Conservation (phyloP, 2,113 vertebrate genomes). For the Clarias gariepinus region DNA sequence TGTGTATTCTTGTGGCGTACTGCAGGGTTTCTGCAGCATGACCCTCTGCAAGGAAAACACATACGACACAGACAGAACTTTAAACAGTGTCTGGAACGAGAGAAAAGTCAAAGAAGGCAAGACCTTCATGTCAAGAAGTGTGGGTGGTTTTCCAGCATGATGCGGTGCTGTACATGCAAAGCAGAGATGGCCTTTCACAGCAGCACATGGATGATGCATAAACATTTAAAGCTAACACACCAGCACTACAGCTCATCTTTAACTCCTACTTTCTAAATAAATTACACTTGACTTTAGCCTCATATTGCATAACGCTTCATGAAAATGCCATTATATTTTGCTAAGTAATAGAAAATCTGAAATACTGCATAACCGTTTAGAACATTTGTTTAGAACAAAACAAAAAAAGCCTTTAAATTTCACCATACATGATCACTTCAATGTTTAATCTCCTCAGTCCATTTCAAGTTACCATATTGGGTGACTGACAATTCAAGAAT, state of each 20-base stretch:
- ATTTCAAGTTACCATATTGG: no score
- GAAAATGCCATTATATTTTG: background rate
- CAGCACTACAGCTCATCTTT: background rate
- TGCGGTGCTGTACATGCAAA: background rate
- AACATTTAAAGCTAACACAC: background rate
- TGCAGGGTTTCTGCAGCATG: background rate
- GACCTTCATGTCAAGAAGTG: background rate
- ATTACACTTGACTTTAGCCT: background rate
- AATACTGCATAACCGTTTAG: background rate
- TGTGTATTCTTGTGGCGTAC: background rate
- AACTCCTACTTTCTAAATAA: background rate
- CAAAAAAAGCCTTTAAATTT: background rate
- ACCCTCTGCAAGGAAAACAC: background rate
- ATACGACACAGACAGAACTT: background rate
- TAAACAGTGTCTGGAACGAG: background rate
- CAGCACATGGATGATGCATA: background rate
- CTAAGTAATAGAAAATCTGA: background rate
- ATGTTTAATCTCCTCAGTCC: no score
- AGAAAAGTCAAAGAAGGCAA: background rate
- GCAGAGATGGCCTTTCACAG: background rate
- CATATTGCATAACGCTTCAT: background rate
- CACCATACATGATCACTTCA: no score
- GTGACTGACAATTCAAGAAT: no score
- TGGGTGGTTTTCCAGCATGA: background rate
- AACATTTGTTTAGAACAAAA: background rate